Percentiles rank a stretch among this genome's conserved stretches.
Evolutionary conservation across 1,140 invertebrate genomes (phyloP).

Genomic region (Micrasema minimum): DNA sequence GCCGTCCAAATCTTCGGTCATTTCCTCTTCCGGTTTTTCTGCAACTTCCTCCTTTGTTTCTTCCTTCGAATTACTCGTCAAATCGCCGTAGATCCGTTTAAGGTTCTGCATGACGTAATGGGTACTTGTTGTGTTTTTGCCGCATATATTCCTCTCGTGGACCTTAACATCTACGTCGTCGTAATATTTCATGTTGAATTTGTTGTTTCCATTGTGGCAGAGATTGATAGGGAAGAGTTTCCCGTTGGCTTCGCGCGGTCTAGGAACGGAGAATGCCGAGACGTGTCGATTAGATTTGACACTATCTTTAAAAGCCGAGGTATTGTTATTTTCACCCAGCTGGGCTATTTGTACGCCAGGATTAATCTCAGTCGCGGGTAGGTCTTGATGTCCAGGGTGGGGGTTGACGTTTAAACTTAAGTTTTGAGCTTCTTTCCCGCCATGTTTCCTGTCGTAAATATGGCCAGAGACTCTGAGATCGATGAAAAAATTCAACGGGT

Average conservation of each 20-base stretch:
- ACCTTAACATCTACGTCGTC: slow-evolving; percentile 47
- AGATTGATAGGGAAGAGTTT: slow-evolving; percentile 45
- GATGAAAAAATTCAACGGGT: slow-evolving; percentile 84
- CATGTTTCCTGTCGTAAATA: slow-evolving; percentile 79
- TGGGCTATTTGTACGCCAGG: slow-evolving; percentile 55
- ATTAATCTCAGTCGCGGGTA: slow-evolving; percentile 45
- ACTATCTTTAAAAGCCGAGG: slow-evolving; percentile 55
- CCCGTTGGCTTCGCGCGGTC: slow-evolving; percentile 55
- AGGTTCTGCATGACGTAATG: slow-evolving; percentile 69
- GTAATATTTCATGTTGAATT: slow-evolving; percentile 51
- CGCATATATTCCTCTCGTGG: slow-evolving; percentile 30
- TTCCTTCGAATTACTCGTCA: slow-evolving; percentile 55
- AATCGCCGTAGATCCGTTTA: slow-evolving; percentile 65
- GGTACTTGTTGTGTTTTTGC: slow-evolving; percentile 59
- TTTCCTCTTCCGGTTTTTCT: slow-evolving; percentile 57
- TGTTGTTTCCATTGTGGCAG: slow-evolving; percentile 38
- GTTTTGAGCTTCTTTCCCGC: slow-evolving; percentile 56
- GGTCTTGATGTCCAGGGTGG: slow-evolving; percentile 37
- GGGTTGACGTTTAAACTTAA: slow-evolving; percentile 51
- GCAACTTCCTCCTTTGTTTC: slow-evolving; percentile 55
- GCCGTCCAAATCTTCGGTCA: slow-evolving; percentile 54
- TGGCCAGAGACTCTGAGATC: slow-evolving; percentile 83
- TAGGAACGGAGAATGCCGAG: slow-evolving; percentile 75
- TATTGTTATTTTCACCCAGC: slow-evolving; percentile 45
- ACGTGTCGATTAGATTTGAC: slow-evolving; percentile 67